Base-by-base conservation (phyloP, 2,113 vertebrate species). In the Motacilla tschutschensis region DNA sequence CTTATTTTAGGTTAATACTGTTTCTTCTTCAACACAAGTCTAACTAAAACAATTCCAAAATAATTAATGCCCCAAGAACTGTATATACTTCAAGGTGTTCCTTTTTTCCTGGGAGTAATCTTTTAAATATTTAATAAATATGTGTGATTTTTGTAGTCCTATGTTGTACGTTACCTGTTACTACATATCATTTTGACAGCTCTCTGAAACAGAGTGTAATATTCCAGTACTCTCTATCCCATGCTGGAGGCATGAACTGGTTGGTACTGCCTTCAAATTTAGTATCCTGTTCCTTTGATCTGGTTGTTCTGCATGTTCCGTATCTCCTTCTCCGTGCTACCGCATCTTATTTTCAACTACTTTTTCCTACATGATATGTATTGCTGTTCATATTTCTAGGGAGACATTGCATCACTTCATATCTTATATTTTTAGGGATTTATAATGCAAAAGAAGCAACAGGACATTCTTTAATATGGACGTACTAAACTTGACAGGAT, bases 1-100 rank as follows among this genome's bases (percentile, higher is more conserved):
- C 58, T 91, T 18, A 59, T 87, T 92, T 92, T 93, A 88, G 53
- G 74, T 79, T 57, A 66, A 64, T 89, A 84, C 81, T 90, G 28
- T 54, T 81, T 85, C 78, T 91, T 95, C 83, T 92, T 93, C 29
- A 85, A 89, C 88, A 90, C 70, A 87, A 93, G 79, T 81, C 57
- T 90, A 91, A 94, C 73, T 94, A 83, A 93, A 92, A 87, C 41
- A 92, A 81, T 91, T 93, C 72, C 93, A 88, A 95, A 96, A 87
- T 63, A 94, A 93, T 93, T 94, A 93, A 82, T 82, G 53, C 55
- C 53, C 57, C 46, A 81, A 83, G 50, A 92, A 85, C 59, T 92
- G 17, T 80, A 40, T 85, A 47, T 83, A 69, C 36, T 93, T 94
- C 62, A 87, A 94, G 40, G 35, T 87, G 17, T 87, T 88, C 79